phyloP scores from a whole-genome alignment of 2,797 vertebrate species.

The Sylvia borin region DNA sequence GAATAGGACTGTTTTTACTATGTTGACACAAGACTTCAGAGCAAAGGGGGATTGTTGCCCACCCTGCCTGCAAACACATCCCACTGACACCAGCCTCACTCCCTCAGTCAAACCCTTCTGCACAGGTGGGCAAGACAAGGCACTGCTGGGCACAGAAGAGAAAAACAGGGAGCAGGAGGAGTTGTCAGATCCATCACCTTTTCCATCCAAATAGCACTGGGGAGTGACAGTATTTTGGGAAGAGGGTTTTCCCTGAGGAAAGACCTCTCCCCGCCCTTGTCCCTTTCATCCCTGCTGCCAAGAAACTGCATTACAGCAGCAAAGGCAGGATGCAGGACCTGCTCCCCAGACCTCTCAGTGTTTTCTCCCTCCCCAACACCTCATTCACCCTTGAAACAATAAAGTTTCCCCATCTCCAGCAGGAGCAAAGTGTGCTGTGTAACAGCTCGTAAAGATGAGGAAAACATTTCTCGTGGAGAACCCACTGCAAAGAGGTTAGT shows the following conservation, averaged over 20 bases:
- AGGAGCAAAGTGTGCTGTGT: not conserved
- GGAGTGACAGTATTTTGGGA: not conserved
- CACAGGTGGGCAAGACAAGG: not conserved
- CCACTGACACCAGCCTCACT: not conserved
- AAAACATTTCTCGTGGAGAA: not conserved
- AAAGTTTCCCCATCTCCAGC: not conserved
- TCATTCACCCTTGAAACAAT: not conserved
- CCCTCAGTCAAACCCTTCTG: not conserved
- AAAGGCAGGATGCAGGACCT: not conserved
- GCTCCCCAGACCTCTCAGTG: not conserved
- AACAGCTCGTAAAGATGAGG: not conserved
- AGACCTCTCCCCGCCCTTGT: not conserved
- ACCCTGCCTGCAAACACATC: not conserved
- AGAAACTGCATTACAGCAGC: not conserved
- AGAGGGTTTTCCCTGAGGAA: not conserved
- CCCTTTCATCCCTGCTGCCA: not conserved
- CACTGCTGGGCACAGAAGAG: not conserved
- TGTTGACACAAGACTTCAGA: not conserved
- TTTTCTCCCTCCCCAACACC: not conserved
- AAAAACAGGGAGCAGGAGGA: not conserved
- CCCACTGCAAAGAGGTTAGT: not conserved
- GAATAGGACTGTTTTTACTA: not conserved
- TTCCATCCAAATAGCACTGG: not conserved
- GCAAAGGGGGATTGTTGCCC: rapidly evolving
- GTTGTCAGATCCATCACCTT: not conserved